These are phyloP conservation scores for Acanthochromis polyacanthus DNA, from an alignment of 2,113 vertebrate species.

Conservation along the genomic window DNA sequence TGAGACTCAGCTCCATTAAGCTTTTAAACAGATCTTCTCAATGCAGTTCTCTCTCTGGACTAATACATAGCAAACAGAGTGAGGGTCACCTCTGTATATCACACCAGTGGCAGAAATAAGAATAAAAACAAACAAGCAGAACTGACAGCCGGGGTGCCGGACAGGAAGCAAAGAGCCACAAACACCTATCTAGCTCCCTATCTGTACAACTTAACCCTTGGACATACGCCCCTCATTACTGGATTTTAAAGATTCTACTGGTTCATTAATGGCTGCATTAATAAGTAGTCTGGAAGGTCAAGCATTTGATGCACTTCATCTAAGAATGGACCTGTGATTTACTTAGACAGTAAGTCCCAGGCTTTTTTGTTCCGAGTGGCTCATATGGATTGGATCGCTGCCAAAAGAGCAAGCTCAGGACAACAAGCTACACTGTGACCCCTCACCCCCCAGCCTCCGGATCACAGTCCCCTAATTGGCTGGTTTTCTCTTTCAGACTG, in stretches of 20 bases:
- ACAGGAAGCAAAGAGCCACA: not conserved
- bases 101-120: constrained; percentile 26
- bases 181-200: constrained; percentile 6
- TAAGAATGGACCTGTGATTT: constrained; percentile 44
- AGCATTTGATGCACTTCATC: constrained; percentile 56
- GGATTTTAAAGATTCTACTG: constrained; percentile 42
- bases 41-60: constrained; percentile 36
- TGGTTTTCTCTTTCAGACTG: constrained; percentile 35
- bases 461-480: constrained; percentile 67
- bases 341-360: not conserved
- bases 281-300: constrained; percentile 54
- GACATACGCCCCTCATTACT: constrained; percentile 49
- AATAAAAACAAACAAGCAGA: constrained; percentile 49
- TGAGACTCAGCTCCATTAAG: constrained; percentile 27
- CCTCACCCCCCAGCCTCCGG: constrained; percentile 43
- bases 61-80: constrained; percentile 20
- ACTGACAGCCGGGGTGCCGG: constrained; percentile 13
- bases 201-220: constrained; percentile 23
- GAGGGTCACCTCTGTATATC: constrained; percentile 50
- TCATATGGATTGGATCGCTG: constrained; percentile 25
- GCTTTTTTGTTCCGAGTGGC: constrained; percentile 12
- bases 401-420: constrained; percentile 35
- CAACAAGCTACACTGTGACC: constrained; percentile 40
- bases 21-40: constrained; percentile 37
- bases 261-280: constrained; percentile 59